Evolutionary conservation across 2,888 invertebrate genomes (phyloP).

Genomic region (Lepidochitona cinerea): DNA sequence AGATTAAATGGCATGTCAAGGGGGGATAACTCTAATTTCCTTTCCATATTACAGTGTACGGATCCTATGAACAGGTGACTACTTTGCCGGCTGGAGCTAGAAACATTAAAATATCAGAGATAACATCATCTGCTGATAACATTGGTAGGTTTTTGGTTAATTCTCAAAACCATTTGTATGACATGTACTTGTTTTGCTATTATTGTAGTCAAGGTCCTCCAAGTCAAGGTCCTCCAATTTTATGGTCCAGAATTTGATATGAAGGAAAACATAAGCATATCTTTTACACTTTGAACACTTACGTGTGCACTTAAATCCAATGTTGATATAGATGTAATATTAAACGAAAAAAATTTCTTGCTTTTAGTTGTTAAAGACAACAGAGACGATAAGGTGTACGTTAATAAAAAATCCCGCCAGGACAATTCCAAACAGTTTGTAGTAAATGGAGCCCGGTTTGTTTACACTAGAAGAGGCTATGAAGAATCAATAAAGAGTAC

Average conservation of each 20-base stretch:
- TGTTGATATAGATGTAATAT: too few species aligned
- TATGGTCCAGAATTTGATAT: too few species aligned
- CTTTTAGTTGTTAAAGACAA: slow-evolving; percentile 53
- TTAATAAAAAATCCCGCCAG: slow-evolving; percentile 52
- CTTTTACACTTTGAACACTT: too few species aligned
- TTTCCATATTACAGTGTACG: slow-evolving; percentile 33
- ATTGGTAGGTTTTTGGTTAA: neutral
- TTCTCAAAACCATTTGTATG: too few species aligned
- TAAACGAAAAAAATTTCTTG: too few species aligned
- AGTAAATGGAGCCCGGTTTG: slow-evolving; percentile 56
- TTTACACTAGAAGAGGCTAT: slow-evolving; percentile 35
- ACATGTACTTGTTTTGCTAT: too few species aligned
- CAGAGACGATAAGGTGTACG: slow-evolving; percentile 36
- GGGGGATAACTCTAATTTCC: too few species aligned
- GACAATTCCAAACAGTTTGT: slow-evolving; percentile 48
- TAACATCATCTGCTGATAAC: neutral
- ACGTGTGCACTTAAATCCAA: too few species aligned
- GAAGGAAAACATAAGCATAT: too few species aligned
- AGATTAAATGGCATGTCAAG: too few species aligned
- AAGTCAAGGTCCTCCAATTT: too few species aligned
- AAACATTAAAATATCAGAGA: slow-evolving; percentile 73
- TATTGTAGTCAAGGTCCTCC: too few species aligned
- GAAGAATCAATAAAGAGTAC: slow-evolving; percentile 45
- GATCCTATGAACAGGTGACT: slow-evolving; percentile 58
- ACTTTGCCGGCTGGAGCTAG: slow-evolving; percentile 75